phyloP scores from a whole-genome alignment of 2,113 vertebrate genomes.

The Periophthalmodon schlosseri region DNA sequence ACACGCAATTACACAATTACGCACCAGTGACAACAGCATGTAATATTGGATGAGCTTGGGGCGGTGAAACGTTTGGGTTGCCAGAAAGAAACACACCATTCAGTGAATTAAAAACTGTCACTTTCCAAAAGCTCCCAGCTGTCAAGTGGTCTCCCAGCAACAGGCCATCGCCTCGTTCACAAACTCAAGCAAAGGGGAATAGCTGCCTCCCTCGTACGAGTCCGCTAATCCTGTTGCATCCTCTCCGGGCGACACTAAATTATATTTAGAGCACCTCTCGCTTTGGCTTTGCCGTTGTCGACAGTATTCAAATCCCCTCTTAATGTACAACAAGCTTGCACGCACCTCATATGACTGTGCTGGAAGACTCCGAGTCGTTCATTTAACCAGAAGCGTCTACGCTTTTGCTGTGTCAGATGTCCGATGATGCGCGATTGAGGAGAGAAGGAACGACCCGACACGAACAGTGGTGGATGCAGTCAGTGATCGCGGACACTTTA shows the following conservation, averaged over 20 bases:
- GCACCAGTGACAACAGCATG: conserved; percentile 15
- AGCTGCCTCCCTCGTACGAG: conserved; percentile 19
- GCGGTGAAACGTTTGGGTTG: conserved; percentile 46
- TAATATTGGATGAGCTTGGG: neutral
- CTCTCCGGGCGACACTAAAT: conserved; percentile 20
- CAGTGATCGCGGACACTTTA: conserved; percentile 50
- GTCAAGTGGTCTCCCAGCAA: conserved; percentile 79
- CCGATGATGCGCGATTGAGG: conserved; percentile 26
- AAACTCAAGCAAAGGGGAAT: conserved; percentile 36
- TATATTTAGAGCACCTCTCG: conserved; percentile 6
- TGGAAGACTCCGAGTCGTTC: conserved; percentile 39
- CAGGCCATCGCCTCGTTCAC: conserved; percentile 72
- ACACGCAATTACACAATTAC: conserved; percentile 27
- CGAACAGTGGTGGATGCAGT: conserved; percentile 23
- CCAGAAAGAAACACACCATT: conserved; percentile 44
- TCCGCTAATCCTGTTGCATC: conserved; percentile 56
- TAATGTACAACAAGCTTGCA: conserved; percentile 41
- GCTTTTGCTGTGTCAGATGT: conserved; percentile 48
- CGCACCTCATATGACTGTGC: conserved; percentile 68
- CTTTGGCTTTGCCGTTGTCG: conserved; percentile 30
- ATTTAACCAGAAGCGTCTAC: conserved; percentile 24
- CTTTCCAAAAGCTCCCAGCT: conserved; percentile 68
- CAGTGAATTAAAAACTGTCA: conserved; percentile 58
- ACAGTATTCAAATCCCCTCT: conserved; percentile 13
- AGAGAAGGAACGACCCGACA: neutral